Evolutionary conservation across 2,888 invertebrate genomes (phyloP), one percentile per base, ranked within the genome.

Genomic region (Mythimna lalbum): DNA sequence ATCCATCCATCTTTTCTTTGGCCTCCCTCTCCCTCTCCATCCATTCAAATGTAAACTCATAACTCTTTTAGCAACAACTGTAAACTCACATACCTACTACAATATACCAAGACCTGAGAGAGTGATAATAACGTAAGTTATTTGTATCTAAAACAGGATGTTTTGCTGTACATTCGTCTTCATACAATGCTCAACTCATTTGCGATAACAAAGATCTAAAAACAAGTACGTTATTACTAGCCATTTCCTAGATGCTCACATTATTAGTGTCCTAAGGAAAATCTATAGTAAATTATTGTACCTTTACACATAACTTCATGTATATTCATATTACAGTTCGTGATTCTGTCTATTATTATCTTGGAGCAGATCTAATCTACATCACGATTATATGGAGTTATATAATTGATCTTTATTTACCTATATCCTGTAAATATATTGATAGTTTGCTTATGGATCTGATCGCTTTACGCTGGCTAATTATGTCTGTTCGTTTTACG

Each of bases 311-410:
- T 70, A 67, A 69, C 53, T 36, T 60, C 78, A 63, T 74, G 49
- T 60, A 50, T 68, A 71, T 65, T 56, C 74, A 61, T 66, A 82
- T 83, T 78, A 81, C 76, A 81, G 73, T 83, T 75, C 87, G 87
- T 88, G 88, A 83, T 78, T 72, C 68, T 61, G 49, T 36, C 31
- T 69, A 63, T 65, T 43, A 77, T 84, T 78, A 83, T 73, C 73
- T 56, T 50, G 52, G 43, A 67, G 52, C 74, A 70, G 49, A 78
- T 74, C 72, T 73, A 70, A 82, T 82, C 73, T 75, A 69, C 71
- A 71, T 63, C 76, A 86, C 78, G 82, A 77, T 77, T 73, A 69
- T 53, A 23, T 36, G 39, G 67, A 63, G 73, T 80, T 82, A 86
- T 67, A 52, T 70, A 76, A 81, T 74, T 65, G 57, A 68, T 47